Evolutionary conservation across 2,888 invertebrate genomes (phyloP).

Genomic region (Amphipyra berbera): DNA sequence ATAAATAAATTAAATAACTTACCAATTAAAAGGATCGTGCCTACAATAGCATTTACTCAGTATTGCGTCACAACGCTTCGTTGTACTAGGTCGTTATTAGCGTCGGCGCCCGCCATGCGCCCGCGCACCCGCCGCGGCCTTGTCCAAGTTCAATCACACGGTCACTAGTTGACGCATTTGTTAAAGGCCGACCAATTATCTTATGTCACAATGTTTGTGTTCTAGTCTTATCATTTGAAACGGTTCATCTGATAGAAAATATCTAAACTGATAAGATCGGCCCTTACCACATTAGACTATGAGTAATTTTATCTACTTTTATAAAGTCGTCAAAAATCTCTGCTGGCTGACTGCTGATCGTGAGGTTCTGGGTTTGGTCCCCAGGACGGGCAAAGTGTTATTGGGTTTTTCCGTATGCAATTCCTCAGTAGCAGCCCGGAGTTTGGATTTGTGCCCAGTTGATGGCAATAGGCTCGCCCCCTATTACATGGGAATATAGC

Average conservation of each 20-base stretch:
- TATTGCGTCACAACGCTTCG: constrained; percentile 23
- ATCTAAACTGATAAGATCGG: not conserved
- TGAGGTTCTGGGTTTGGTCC: no score
- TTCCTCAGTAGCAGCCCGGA: no score
- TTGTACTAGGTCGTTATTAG: constrained; percentile 4
- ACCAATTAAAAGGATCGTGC: not conserved
- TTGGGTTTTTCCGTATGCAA: no score
- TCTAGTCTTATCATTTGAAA: no score
- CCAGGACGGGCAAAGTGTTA: no score
- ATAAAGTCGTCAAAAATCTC: constrained; percentile 1
- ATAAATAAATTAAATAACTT: not conserved
- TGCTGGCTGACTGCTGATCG: no score
- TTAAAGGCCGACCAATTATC: constrained; percentile 4
- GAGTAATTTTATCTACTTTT: constrained; percentile 7
- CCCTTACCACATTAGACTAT: no score
- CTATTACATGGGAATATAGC: no score
- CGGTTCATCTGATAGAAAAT: not conserved
- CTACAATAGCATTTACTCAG: constrained; percentile 7
- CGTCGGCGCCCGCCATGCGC: constrained; percentile 1
- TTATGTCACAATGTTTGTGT: constrained; percentile 20
- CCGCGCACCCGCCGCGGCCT: constrained; percentile 27
- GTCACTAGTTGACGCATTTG: constrained; percentile 10
- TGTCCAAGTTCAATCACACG: constrained; percentile 50
- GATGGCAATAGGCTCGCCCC: no score
- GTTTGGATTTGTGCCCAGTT: no score